Evolutionary conservation across 2,888 invertebrate species (phyloP).

Genomic region (Furcula furcula): DNA sequence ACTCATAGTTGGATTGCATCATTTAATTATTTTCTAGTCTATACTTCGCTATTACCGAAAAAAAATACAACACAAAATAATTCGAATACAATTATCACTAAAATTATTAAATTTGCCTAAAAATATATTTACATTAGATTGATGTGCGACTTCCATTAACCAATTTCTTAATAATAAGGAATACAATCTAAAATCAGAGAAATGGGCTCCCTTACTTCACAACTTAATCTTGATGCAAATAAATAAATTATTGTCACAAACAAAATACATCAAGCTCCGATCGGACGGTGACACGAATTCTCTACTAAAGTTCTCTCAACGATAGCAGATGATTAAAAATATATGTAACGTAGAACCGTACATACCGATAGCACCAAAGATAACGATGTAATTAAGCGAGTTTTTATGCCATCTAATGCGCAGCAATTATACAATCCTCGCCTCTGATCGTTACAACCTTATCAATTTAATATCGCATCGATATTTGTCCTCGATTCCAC

Average conservation of each 20-base stretch:
- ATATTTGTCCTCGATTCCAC: conserved; percentile 41
- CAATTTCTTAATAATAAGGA: conserved; percentile 8
- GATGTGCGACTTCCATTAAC: conserved; percentile 6
- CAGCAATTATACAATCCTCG: conserved; percentile 29
- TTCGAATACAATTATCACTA: conserved; percentile 1
- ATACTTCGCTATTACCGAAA: background rate
- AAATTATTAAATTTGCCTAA: conserved; percentile 4
- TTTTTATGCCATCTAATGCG: conserved; percentile 34
- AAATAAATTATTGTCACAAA: background rate
- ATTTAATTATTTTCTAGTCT: conserved; percentile 1
- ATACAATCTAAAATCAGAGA: conserved; percentile 5
- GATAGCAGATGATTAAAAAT: conserved; percentile 24
- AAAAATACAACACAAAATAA: conserved; percentile 1
- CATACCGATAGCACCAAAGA: conserved; percentile 29
- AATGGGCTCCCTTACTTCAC: no score
- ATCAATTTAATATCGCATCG: conserved; percentile 45
- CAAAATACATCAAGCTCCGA: background rate
- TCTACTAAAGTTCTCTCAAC: conserved; percentile 19
- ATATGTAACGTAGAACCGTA: conserved; percentile 33
- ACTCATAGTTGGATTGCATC: no score
- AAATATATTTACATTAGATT: conserved; percentile 26
- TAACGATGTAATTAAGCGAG: conserved; percentile 34
- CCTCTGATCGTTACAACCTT: conserved; percentile 34
- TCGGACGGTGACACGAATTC: conserved; percentile 17
- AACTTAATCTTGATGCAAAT: background rate